A percentile compares a stretch with the other conserved stretches of the same genome.
Conservation (phyloP, 2,113 vertebrate species). For the Chloropsis hardwickii region DNA sequence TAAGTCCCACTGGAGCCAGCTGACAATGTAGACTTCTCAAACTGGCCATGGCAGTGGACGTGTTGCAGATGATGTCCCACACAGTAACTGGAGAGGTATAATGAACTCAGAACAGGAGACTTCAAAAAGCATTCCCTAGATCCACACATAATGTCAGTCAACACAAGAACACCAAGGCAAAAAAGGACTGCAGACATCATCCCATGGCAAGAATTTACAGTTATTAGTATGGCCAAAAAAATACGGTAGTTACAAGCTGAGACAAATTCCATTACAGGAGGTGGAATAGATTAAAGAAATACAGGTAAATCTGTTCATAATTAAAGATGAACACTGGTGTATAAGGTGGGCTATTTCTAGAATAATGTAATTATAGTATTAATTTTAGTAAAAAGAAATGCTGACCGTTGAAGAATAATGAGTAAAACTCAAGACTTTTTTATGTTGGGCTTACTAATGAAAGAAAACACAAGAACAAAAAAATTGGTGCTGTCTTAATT, state of each 20-base stretch:
- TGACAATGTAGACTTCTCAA: fast-evolving
- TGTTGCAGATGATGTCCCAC: background rate
- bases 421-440: background rate
- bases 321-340: background rate
- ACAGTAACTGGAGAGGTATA: background rate
- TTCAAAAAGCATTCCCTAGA: background rate
- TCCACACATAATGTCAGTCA: background rate
- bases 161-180: background rate
- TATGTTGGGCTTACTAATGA: background rate
- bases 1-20: background rate
- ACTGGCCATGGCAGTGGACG: background rate
- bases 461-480: background rate
- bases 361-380: background rate
- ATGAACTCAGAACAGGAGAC: background rate
- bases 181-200: background rate
- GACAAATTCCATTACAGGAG: background rate
- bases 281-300: background rate
- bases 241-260: background rate
- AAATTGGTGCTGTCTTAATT: background rate
- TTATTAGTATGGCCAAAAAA: background rate
- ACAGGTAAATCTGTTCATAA: background rate
- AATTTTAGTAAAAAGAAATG: background rate
- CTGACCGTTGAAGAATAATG: background rate
- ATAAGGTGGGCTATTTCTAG: background rate
- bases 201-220: background rate